These are phyloP conservation scores for Cathartes aura DNA, from an alignment of 2,113 vertebrate genomes.

Conservation along the genomic window DNA sequence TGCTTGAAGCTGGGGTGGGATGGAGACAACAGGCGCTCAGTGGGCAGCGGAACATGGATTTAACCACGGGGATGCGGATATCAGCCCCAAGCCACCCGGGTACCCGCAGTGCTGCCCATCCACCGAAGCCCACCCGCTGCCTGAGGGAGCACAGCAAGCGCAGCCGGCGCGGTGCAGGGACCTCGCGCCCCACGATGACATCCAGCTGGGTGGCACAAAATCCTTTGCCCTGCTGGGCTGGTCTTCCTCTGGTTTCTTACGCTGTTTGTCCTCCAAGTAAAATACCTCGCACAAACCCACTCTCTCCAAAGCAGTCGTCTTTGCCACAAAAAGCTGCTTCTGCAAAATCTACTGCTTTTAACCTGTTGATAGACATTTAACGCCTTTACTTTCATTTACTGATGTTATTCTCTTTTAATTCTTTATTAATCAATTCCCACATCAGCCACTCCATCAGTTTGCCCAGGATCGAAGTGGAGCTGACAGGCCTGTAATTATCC, in stretches of 20 bases:
- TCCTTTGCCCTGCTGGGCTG: neutral
- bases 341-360: neutral
- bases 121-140: neutral
- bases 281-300: neutral
- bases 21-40: neutral
- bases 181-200: accelerated
- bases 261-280: neutral
- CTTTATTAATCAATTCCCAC: constrained; percentile 39
- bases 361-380: neutral
- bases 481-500: constrained; percentile 56
- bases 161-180: accelerated
- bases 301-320: neutral
- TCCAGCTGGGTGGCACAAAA: neutral
- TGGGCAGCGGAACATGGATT: accelerated
- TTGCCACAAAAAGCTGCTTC: neutral
- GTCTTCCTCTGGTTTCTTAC: neutral
- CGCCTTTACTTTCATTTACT: neutral
- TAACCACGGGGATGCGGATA: accelerated
- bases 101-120: neutral
- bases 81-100: too few species aligned
- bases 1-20: neutral
- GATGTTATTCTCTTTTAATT: constrained; percentile 31
- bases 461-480: neutral
- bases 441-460: constrained; percentile 19
- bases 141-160: neutral